Percentiles rank a stretch among this genome's conserved stretches.
Evolutionary conservation across 1,140 invertebrate genomes (phyloP).

Genomic region (Leptinotarsa defecta): DNA sequence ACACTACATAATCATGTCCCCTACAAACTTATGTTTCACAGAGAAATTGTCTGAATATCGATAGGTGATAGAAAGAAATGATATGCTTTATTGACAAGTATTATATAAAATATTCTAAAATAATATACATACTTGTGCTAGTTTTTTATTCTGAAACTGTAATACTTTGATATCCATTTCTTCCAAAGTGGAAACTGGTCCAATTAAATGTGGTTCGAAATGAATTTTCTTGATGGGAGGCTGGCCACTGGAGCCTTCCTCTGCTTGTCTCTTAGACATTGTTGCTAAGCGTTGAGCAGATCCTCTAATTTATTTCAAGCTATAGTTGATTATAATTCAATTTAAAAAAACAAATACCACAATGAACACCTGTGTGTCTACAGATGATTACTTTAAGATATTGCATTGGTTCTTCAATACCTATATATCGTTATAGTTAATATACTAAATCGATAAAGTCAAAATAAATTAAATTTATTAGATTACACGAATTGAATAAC

Average conservation of each 20-base stretch:
- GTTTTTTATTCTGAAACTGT: conserved; percentile 96
- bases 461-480: too few species aligned
- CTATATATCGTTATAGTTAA: too few species aligned
- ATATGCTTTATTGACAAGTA: too few species aligned
- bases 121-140: conserved; percentile 74
- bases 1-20: too few species aligned
- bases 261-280: conserved; percentile 54
- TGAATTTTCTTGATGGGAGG: conserved; percentile 90
- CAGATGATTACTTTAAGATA: too few species aligned
- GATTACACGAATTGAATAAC: too few species aligned
- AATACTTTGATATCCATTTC: conserved; percentile 98
- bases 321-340: background rate
- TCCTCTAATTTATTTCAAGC: conserved; percentile 3
- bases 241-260: conserved; percentile 58
- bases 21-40: too few species aligned
- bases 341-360: too few species aligned
- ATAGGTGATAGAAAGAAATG: background rate
- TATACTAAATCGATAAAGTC: too few species aligned
- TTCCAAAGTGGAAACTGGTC: conserved; percentile 90
- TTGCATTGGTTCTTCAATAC: too few species aligned
- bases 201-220: conserved; percentile 91
- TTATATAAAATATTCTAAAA: background rate
- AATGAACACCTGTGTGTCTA: too few species aligned
- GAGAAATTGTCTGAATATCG: background rate
- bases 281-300: background rate